A percentile compares a stretch with the other conserved stretches of the same genome.
These are phyloP conservation scores for Betta splendens DNA, from an alignment of 2,797 vertebrate genomes.

Conservation along the genomic window DNA sequence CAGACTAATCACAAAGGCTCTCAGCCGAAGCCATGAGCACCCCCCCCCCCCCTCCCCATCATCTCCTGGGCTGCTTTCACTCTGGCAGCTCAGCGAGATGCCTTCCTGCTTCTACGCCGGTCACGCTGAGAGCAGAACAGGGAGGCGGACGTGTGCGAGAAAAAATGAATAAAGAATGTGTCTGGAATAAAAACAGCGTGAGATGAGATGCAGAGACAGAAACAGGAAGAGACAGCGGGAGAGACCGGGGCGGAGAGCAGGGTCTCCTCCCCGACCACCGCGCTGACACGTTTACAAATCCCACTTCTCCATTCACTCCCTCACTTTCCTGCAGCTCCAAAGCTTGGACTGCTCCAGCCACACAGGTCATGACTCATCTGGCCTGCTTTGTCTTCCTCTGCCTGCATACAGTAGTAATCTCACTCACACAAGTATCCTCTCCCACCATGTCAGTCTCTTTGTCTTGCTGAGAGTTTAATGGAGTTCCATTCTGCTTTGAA, in stretches of 20 bases:
- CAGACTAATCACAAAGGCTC: slow-evolving; percentile 47
- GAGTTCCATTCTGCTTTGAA: slow-evolving; percentile 44
- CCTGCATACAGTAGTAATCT: slow-evolving; percentile 64
- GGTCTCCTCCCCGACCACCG: slow-evolving; percentile 3
- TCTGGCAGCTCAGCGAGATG: slow-evolving; percentile 7
- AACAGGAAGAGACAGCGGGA: slow-evolving; percentile 1
- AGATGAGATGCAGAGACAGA: slow-evolving; percentile 26
- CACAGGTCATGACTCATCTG: neutral
- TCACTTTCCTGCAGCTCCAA: slow-evolving; percentile 28
- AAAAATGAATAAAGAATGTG: slow-evolving; percentile 17
- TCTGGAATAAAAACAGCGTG: slow-evolving; percentile 28
- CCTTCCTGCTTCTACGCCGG: slow-evolving; percentile 6
- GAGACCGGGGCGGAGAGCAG: neutral
- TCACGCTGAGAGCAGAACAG: slow-evolving; percentile 19
- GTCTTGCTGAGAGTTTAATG: slow-evolving; percentile 32
- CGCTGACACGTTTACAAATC: slow-evolving; percentile 19
- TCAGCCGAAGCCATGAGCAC: slow-evolving; percentile 26
- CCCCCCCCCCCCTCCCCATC: neutral
- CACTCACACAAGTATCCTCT: slow-evolving; percentile 54
- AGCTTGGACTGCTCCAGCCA: slow-evolving; percentile 29
- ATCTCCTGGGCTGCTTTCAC: neutral
- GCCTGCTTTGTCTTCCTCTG: slow-evolving; percentile 27
- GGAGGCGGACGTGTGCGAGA: slow-evolving; percentile 17
- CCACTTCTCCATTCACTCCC: slow-evolving; percentile 18
- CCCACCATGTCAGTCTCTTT: slow-evolving; percentile 47